Percentiles rank a stretch among this genome's conserved stretches.
Evolutionary conservation across 2,888 invertebrate species (phyloP).

Genomic region (Thelaira solivaga): DNA sequence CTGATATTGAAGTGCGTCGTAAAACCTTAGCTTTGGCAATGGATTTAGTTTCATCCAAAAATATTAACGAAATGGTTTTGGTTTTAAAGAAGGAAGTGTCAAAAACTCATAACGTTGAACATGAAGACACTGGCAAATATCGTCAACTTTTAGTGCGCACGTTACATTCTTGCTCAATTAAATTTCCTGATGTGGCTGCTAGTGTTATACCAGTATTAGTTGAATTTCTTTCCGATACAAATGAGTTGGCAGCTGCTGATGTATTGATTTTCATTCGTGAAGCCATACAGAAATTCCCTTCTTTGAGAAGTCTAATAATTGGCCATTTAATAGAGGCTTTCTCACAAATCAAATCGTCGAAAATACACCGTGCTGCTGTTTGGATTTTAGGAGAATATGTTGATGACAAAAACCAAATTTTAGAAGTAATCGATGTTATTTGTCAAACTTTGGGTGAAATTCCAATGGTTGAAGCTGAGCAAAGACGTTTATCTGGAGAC

Average conservation of each 20-base stretch:
- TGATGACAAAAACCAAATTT: constrained; percentile 85
- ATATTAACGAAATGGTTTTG: constrained; percentile 96
- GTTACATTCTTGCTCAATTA: constrained; percentile 94
- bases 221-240: constrained; percentile 93
- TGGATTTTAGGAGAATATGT: constrained; percentile 99
- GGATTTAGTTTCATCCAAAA: constrained; percentile 93
- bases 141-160: constrained; percentile 96
- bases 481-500: constrained; percentile 86
- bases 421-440: constrained; percentile 87
- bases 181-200: constrained; percentile 96
- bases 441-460: constrained; percentile 85
- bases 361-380: constrained; percentile 93
- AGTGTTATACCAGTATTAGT: constrained; percentile 95
- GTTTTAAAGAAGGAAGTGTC: constrained; percentile 95
- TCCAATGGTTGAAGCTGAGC: constrained; percentile 82
- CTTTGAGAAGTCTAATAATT: constrained; percentile 88
- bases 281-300: constrained; percentile 95
- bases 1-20: constrained; percentile 95
- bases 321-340: constrained; percentile 87
- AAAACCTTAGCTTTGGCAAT: constrained; percentile 91
- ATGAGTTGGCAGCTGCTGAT: constrained; percentile 93
- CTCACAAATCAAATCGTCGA: constrained; percentile 90
- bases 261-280: constrained; percentile 96
- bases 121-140: constrained; percentile 97
- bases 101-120: constrained; percentile 91